phyloP scores from a whole-genome alignment of 37 sponge, comb jelly and placozoan genomes.

The Bolinopsis microptera region DNA sequence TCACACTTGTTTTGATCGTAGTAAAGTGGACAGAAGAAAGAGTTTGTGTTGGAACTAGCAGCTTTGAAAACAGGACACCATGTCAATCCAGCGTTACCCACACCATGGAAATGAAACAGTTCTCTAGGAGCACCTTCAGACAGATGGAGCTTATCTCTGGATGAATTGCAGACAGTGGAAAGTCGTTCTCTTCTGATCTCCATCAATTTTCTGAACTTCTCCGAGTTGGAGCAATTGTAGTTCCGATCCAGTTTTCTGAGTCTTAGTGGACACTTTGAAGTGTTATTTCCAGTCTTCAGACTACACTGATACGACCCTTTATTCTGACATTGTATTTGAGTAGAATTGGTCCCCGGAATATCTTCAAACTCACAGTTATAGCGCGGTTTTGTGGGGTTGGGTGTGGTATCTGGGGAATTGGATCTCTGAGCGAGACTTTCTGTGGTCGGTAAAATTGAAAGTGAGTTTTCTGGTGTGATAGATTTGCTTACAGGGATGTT shows the following conservation, averaged over 20 bases:
- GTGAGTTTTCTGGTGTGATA: not conserved
- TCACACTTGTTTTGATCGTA: not conserved
- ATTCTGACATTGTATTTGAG: not conserved
- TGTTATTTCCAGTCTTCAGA: not conserved
- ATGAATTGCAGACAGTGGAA: not conserved
- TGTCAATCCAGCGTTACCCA: not conserved
- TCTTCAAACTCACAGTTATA: not conserved
- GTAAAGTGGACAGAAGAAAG: slow-evolving; percentile 5
- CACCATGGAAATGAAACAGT: not conserved
- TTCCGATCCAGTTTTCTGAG: not conserved
- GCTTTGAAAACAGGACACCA: slow-evolving; percentile 29
- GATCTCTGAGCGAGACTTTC: not conserved
- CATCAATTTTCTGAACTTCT: not conserved
- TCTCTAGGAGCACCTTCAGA: not conserved
- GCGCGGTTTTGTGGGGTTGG: not conserved
- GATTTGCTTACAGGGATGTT: not conserved
- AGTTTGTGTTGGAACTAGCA: slow-evolving; percentile 12
- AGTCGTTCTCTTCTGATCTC: not conserved
- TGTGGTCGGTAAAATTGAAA: not conserved
- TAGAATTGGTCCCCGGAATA: not conserved
- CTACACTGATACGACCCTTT: not conserved
- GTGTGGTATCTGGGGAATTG: not conserved
- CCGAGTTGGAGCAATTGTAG: not conserved
- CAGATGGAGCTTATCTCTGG: not conserved
- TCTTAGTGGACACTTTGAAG: not conserved